Evolutionary conservation across 2,797 vertebrate genomes (phyloP).

Genomic region (Fistularia tabacaria): DNA sequence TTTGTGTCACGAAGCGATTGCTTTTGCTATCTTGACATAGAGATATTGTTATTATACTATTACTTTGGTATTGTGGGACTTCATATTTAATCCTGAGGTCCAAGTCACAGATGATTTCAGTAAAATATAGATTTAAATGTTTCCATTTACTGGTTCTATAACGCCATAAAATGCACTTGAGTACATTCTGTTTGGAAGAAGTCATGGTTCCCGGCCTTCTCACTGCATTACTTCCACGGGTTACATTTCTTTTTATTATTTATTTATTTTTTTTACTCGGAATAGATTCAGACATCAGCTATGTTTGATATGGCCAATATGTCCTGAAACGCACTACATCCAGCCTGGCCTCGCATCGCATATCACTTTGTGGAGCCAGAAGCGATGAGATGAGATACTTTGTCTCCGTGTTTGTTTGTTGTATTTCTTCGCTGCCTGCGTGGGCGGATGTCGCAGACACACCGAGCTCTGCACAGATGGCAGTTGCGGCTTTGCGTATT

Average conservation of each 20-base stretch:
- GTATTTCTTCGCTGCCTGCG: conserved; percentile 13
- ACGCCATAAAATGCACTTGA: no score
- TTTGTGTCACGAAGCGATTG: no score
- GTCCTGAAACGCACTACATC: conserved; percentile 6
- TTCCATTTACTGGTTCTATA: no score
- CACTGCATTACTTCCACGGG: no score
- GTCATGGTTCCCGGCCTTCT: no score
- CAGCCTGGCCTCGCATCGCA: conserved; percentile 11
- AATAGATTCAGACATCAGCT: conserved; percentile 11
- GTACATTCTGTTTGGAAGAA: no score
- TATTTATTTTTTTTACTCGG: background rate
- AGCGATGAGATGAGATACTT: conserved; percentile 17
- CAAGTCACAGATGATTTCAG: no score
- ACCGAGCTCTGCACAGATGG: conserved; percentile 39
- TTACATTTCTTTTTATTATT: background rate
- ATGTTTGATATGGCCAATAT: conserved; percentile 6
- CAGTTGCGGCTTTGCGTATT: conserved; percentile 19
- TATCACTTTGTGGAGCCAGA: conserved; percentile 24
- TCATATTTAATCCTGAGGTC: no score
- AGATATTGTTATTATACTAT: no score
- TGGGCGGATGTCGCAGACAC: conserved; percentile 29
- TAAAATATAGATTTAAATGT: no score
- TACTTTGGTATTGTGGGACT: no score
- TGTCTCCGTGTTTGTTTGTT: conserved; percentile 41
- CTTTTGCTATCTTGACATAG: no score